These are phyloP conservation scores for Eupithecia subfuscata DNA, from an alignment of 2,888 invertebrate species.

Conservation along the genomic window DNA sequence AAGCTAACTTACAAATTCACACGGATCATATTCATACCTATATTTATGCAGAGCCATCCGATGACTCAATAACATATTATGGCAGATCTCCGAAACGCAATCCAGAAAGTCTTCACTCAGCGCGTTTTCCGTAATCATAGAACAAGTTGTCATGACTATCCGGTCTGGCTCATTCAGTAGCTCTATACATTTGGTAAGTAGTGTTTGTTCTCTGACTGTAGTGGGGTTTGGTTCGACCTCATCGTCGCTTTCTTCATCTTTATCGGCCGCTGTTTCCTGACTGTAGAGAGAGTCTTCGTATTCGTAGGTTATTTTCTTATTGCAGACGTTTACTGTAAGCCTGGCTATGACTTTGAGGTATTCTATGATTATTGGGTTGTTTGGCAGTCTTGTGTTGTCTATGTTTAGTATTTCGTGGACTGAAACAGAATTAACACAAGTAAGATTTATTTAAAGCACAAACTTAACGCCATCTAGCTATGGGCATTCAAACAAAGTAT, in stretches of 20 bases:
- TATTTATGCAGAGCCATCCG: conserved; percentile 93
- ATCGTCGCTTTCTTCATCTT: conserved; percentile 84
- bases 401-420: conserved; percentile 77
- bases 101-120: conserved; percentile 84
- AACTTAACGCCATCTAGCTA: neutral
- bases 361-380: conserved; percentile 73
- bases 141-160: conserved; percentile 70
- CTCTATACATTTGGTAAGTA: conserved; percentile 84
- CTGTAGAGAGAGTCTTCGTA: conserved; percentile 78
- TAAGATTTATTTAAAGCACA: neutral
- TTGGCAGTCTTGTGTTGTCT: conserved; percentile 83
- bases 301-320: conserved; percentile 74
- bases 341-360: conserved; percentile 77
- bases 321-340: conserved; percentile 74
- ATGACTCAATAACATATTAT: conserved; percentile 92
- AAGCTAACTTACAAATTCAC: no score
- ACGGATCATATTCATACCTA: conserved; percentile 86
- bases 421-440: conserved; percentile 50
- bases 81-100: conserved; percentile 90
- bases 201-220: conserved; percentile 73
- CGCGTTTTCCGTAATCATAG: conserved; percentile 80
- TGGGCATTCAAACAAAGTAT: neutral
- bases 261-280: conserved; percentile 77
- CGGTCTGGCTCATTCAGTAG: conserved; percentile 86
- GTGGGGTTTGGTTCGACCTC: conserved; percentile 80